These are phyloP conservation scores for Cepaea nemoralis DNA, from an alignment of 1,140 invertebrate species.

Conservation along the genomic window DNA sequence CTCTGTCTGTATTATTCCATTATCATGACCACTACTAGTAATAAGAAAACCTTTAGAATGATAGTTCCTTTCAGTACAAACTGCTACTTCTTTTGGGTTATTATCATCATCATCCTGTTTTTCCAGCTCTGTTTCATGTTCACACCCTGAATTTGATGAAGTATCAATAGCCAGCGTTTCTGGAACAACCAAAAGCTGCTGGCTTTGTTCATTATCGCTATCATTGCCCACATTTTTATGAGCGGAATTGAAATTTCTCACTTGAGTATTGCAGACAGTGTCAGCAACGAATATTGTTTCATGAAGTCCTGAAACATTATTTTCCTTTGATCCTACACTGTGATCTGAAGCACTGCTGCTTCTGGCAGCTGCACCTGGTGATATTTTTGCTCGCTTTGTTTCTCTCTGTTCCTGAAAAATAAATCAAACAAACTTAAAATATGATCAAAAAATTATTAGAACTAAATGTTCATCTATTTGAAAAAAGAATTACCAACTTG, in stretches of 20 bases:
- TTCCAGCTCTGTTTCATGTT: background rate
- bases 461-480: too few species aligned
- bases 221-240: background rate
- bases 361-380: background rate
- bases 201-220: background rate
- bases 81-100: too few species aligned
- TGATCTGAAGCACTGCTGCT: background rate
- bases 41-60: too few species aligned
- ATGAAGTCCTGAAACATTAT: background rate
- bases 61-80: too few species aligned
- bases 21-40: too few species aligned
- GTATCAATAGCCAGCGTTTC: background rate
- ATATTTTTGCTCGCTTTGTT: background rate
- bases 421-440: background rate
- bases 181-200: background rate
- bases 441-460: too few species aligned
- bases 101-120: background rate
- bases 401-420: background rate
- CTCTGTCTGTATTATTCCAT: too few species aligned
- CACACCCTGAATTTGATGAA: background rate
- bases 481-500: too few species aligned
- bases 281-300: background rate
- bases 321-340: background rate
- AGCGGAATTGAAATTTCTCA: background rate
- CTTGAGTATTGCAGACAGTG: background rate